These are phyloP conservation scores for Charadrius vociferus DNA, from an alignment of 2,113 vertebrate genomes.

Conservation along the genomic window DNA sequence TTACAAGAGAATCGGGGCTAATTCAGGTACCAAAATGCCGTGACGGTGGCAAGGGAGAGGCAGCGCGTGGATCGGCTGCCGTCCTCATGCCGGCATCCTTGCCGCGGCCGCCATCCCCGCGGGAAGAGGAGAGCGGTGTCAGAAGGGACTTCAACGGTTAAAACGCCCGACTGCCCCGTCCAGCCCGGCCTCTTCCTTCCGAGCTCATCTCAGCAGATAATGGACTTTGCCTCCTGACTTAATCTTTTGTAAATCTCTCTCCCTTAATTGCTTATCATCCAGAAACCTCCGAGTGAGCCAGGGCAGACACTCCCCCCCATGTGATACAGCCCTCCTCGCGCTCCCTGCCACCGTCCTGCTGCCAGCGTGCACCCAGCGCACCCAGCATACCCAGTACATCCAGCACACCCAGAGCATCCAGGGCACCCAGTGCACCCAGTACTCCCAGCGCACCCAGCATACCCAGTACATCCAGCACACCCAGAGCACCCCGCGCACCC, in stretches of 20 bases:
- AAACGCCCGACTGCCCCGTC: neutral
- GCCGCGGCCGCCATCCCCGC: rapidly evolving
- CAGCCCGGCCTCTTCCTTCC: neutral
- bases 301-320: neutral
- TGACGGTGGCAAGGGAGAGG: neutral
- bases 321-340: neutral
- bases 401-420: rapidly evolving
- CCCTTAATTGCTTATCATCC: constrained; percentile 29
- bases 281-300: neutral
- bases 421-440: rapidly evolving
- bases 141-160: neutral
- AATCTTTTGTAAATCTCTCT: constrained; percentile 47
- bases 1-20: rapidly evolving
- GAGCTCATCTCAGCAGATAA: constrained; percentile 11
- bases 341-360: neutral
- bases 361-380: neutral
- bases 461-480: rapidly evolving
- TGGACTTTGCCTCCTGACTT: constrained; percentile 43
- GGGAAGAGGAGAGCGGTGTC: rapidly evolving
- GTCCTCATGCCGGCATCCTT: rapidly evolving
- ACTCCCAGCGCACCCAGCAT: neutral
- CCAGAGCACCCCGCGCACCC: rapidly evolving
- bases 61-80: rapidly evolving
- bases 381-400: neutral
- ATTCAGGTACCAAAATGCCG: neutral